phyloP scores from a whole-genome alignment of 2,888 invertebrate genomes.

The Hermodice carunculata region DNA sequence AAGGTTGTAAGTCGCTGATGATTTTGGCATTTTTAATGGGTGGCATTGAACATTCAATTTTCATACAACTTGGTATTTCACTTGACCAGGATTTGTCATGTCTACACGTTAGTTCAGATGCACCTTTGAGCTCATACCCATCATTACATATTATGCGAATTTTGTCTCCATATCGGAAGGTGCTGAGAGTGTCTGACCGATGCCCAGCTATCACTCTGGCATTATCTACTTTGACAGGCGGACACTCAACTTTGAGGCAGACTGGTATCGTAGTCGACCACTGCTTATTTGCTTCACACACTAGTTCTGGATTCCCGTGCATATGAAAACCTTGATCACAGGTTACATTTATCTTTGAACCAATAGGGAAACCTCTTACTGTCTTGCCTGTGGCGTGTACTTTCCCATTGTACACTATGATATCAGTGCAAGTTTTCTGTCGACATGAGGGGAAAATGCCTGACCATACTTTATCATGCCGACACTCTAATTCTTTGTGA shows the following conservation, averaged over 20 bases:
- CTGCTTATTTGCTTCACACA: constrained; percentile 1
- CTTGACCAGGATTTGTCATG: constrained; percentile 35
- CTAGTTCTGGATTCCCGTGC: neutral
- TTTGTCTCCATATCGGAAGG: constrained; percentile 30
- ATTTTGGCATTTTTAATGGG: neutral
- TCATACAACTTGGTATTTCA: constrained; percentile 21
- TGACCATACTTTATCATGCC: constrained; percentile 2
- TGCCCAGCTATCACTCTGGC: neutral
- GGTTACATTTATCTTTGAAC: neutral
- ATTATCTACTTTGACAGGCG: neutral
- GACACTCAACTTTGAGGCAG: neutral
- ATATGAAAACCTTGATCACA: constrained; percentile 10
- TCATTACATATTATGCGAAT: constrained; percentile 30
- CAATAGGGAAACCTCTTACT: neutral
- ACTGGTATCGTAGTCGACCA: constrained; percentile 6
- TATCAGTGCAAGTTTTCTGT: neutral
- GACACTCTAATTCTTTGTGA: neutral
- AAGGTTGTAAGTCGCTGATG: neutral
- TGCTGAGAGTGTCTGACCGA: too few species aligned
- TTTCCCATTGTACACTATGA: constrained; percentile 5
- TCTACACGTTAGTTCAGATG: constrained; percentile 29
- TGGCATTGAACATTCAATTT: constrained; percentile 13
- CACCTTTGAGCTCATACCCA: constrained; percentile 31
- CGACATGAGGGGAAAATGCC: neutral
- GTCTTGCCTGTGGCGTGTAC: neutral